phyloP scores from a whole-genome alignment of 30 jellyfish, hydroid and myxozoan species.

The Sanderia malayensis region DNA sequence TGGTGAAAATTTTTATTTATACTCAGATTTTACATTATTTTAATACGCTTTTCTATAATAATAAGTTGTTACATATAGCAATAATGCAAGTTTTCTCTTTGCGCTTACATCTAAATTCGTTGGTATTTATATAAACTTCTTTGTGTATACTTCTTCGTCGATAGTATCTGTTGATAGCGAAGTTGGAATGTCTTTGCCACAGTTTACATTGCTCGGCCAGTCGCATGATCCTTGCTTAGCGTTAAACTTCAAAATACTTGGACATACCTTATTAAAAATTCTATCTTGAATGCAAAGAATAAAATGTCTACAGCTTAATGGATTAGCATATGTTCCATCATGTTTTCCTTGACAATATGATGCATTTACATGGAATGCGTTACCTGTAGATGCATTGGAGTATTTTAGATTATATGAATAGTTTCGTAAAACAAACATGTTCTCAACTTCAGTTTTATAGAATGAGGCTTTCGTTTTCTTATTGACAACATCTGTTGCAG shows the following conservation, averaged over 20 bases:
- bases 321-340: constrained; percentile 64
- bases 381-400: background rate
- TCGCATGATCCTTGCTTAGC: constrained; percentile 75
- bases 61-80: background rate
- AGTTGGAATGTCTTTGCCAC: background rate
- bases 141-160: constrained; percentile 67
- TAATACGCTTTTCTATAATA: background rate
- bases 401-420: background rate
- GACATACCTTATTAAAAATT: constrained; percentile 54
- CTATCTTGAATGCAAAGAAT: constrained; percentile 56
- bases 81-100: background rate
- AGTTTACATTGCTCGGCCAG: constrained; percentile 79
- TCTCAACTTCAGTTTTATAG: background rate
- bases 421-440: background rate
- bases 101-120: background rate
- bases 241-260: constrained; percentile 61
- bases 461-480: background rate
- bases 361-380: background rate
- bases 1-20: too few species aligned
- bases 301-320: constrained; percentile 57
- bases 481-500: background rate
- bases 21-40: background rate
- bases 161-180: background rate
- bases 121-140: constrained; percentile 34
- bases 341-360: constrained; percentile 32